Base-by-base conservation (phyloP, 2,797 vertebrate genomes). In the Apogon talboti region DNA sequence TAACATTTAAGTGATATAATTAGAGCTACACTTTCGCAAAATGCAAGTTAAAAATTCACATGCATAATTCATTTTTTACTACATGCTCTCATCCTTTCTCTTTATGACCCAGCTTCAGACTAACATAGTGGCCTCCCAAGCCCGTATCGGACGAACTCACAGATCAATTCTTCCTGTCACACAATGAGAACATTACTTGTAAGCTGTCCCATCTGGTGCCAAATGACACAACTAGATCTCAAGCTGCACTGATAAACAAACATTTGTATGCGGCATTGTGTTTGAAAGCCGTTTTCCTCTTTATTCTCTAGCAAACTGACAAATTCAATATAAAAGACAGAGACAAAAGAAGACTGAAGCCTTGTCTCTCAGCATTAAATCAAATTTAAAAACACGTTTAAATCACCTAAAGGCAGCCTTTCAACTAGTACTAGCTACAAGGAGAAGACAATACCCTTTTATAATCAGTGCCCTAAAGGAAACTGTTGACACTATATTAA, bases 121-220 rank as follows among this genome's bases (percentile, higher is more conserved):
- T 15, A 7, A 30, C 35, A 43, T 37, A 44, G 15, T 35, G 11
- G 15, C 38, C 43, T 35, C 49, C 38, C 58, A n/a, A 24, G 45
- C 33, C 40, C 12, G 18, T 7, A 58, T 21, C 18, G 55, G 21
- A 54, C 30, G 16, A 16, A 6, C 48, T 43, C 37, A 45, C 5
- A 30, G 12, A 21, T 13, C 1, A 16, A 50, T 48, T 30, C 40
- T 30, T 61, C 16, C 6, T 0, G 6, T 40, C 38, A 54, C 60
- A 42, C 18, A 30, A 50, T 42, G 55, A 48, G 35, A 64, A 1
- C 24, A 28, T 63, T 7, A n/a, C 64, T 15, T 42, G 28, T 37
- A 54, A 62, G 40, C 71, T 50, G 16, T 30, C 40, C 46, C 55
- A 61, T 71, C 54, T 71, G 49, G 15, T 74, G 54, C 52, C 51